Percentiles rank a stretch among this genome's conserved stretches.
Conservation (phyloP, 2,888 invertebrate genomes). For the Drosophila barbarae region DNA sequence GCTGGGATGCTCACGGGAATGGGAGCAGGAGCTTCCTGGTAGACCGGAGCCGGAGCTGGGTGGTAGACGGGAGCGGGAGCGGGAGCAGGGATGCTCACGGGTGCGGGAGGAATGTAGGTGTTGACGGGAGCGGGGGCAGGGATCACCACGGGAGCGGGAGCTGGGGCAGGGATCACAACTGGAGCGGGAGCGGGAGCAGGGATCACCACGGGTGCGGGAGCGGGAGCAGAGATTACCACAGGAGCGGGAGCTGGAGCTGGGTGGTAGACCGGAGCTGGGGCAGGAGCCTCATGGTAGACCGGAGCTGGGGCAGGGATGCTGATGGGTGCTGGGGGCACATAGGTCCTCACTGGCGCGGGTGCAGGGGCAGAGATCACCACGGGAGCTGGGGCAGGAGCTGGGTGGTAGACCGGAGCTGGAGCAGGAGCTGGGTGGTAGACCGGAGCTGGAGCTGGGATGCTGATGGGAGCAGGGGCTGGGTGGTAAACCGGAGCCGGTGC, state of each 20-base stretch:
- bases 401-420: constrained; percentile 30
- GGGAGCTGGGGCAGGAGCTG: constrained; percentile 34
- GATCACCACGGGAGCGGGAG: constrained; percentile 49
- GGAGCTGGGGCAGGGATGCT: constrained; percentile 39
- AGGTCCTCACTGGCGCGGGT: constrained; percentile 50
- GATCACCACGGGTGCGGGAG: constrained; percentile 21
- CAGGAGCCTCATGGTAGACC: constrained; percentile 38
- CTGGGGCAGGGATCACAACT: constrained; percentile 39
- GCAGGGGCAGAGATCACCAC: constrained; percentile 50
- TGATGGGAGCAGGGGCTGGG: constrained; percentile 14
- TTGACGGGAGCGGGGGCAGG: not conserved
- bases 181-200: constrained; percentile 25
- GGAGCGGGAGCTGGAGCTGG: constrained; percentile 27
- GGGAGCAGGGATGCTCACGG: constrained; percentile 18
- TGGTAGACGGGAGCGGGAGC: not conserved
- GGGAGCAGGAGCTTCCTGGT: not conserved
- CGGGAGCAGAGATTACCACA: constrained; percentile 22
- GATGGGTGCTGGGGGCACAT: constrained; percentile 47
- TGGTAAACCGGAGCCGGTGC: constrained; percentile 39
- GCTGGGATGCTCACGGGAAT: not conserved
- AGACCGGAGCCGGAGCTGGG: constrained; percentile 26
- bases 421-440: constrained; percentile 15
- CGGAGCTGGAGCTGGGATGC: constrained; percentile 33
- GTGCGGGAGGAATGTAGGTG: constrained; percentile 33
- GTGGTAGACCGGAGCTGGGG: constrained; percentile 8